phyloP scores from a whole-genome alignment of 2,888 invertebrate species.

The Rhingia rostrata region DNA sequence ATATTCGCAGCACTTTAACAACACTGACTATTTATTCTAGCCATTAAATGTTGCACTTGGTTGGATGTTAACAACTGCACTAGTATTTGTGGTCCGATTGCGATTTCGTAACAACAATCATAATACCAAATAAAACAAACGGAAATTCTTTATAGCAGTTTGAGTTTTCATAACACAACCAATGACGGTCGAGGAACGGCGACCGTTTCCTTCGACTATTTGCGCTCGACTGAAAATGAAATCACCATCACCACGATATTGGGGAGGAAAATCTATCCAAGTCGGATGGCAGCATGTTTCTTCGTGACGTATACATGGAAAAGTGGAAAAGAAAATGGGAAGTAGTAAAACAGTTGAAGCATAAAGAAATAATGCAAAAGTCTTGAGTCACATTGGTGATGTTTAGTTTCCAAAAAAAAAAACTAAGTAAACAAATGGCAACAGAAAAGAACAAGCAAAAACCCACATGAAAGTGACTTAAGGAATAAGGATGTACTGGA shows the following conservation, averaged over 20 bases:
- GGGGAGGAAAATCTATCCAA: constrained; percentile 53
- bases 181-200: constrained; percentile 60
- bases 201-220: constrained; percentile 79
- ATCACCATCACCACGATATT: constrained; percentile 36
- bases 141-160: constrained; percentile 57
- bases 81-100: constrained; percentile 34
- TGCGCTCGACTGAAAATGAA: constrained; percentile 80
- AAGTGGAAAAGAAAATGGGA: constrained; percentile 42
- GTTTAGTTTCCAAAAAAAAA: constrained; percentile 35
- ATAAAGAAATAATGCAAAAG: constrained; percentile 18
- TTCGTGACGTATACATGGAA: constrained; percentile 25
- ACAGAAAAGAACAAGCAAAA: not conserved
- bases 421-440: constrained; percentile 32
- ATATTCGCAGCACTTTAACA: constrained; percentile 78
- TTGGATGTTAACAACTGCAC: constrained; percentile 25
- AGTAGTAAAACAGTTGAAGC: constrained; percentile 1
- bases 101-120: constrained; percentile 67
- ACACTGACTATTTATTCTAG: constrained; percentile 44
- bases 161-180: constrained; percentile 73
- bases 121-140: constrained; percentile 60
- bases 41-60: constrained; percentile 40
- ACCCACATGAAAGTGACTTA: not conserved
- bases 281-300: constrained; percentile 19
- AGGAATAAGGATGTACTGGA: constrained; percentile 9
- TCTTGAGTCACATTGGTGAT: constrained; percentile 31